Percentiles rank a stretch among this genome's conserved stretches.
phyloP scores from a whole-genome alignment of 1,140 invertebrate genomes.

The Steinernema feltiae region DNA sequence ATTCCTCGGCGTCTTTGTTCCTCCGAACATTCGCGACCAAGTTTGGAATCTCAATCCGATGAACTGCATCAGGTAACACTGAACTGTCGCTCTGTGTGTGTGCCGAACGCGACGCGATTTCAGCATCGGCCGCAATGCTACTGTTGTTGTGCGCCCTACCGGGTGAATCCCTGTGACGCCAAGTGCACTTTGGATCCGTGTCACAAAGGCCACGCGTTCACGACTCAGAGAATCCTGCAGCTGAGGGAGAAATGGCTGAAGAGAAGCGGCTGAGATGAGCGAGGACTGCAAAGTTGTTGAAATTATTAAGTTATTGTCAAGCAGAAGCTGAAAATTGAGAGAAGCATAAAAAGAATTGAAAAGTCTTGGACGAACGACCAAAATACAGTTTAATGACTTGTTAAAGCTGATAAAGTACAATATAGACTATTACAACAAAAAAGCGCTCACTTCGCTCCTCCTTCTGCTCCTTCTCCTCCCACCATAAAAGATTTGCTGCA shows the following conservation, averaged over 20 bases:
- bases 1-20: slow-evolving; percentile 41
- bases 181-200: slow-evolving; percentile 42
- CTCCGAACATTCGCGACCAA: slow-evolving; percentile 43
- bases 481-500: too few relatives aligned
- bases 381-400: too few relatives aligned
- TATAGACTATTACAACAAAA: too few relatives aligned
- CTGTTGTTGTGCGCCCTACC: slow-evolving; percentile 44
- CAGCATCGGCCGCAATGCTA: slow-evolving; percentile 42
- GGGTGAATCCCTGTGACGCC: slow-evolving; percentile 42
- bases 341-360: too few relatives aligned
- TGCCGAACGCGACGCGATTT: too few relatives aligned
- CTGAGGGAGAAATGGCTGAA: slow-evolving; percentile 30
- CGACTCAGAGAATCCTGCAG: slow-evolving; percentile 34
- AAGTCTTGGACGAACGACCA: too few relatives aligned
- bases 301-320: background rate
- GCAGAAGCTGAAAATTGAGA: too few relatives aligned
- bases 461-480: too few relatives aligned
- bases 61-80: slow-evolving; percentile 40
- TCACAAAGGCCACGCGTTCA: slow-evolving; percentile 26
- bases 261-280: slow-evolving; percentile 18
- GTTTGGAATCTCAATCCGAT: slow-evolving; percentile 42
- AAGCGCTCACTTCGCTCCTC: too few relatives aligned
- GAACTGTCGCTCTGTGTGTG: too few relatives aligned
- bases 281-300: background rate
- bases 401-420: too few relatives aligned